Base-by-base conservation (phyloP, 2,797 vertebrate genomes). In the Spatula versicolor region DNA sequence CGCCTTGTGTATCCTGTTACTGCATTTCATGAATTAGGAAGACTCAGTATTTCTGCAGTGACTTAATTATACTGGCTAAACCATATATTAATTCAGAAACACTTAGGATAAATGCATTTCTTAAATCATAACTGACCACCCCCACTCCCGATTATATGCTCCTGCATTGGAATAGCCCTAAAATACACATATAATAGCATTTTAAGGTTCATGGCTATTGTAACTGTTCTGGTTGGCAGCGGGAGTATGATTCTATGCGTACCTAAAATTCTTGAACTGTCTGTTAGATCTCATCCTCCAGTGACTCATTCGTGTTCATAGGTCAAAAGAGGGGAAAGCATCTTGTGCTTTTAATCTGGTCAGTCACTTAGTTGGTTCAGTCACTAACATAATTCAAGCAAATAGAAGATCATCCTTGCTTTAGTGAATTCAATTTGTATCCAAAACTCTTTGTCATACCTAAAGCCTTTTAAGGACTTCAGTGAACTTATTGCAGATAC, bases 401-500 rank as follows among this genome's bases (percentile, higher is more conserved):
- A 60, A 66, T 68, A 64, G 76, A 78, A 74, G 41, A 86, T 88
- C 33, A 37, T 86, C 45, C 78, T 93, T 67, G 39, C 69, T 81
- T 72, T 83, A 76, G 67, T 76, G 59, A 88, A 58, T 79, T 66
- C 37, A 30, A 67, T 83, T 88, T 86, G 58, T 68, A 54, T 91
- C 74, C 77, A 78, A 23, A 90, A 56, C 71, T 68, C 41, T 41
- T 88, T 58, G 88, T 69, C 37, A 84, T 90, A 62, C 58, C 25
- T 72, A 9, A 94, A 73, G 28, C 83, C 46, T 83, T 81, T 93
- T 74, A 64, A 93, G 58, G 80, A 60, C 76, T 85, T 90, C 10
- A 11, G 52, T 77, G 68, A 71, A 37, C 11, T 79, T n/a, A 30
- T 82, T 92, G 76, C 88, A 94, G 76, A 83, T 89, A 88, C 87